Base-by-base conservation (phyloP, 2,888 invertebrate genomes). In the Cremastinae sp. region DNA sequence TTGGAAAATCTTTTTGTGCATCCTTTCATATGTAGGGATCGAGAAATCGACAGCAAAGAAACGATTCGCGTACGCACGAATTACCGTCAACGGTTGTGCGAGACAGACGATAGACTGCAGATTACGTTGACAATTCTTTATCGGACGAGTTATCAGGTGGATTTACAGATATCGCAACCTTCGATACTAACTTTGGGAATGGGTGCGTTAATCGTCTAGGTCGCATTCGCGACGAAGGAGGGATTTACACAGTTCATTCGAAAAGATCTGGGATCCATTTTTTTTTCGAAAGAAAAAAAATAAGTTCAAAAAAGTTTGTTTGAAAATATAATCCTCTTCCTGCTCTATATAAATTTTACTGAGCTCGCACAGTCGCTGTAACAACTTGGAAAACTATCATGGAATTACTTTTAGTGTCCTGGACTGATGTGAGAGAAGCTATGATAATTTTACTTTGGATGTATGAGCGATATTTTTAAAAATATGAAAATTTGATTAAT, bases 21-120 rank as follows among this genome's bases (percentile, higher is more conserved):
- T 76, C 45, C 49, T 28, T 49, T 7, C 36, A 61, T 28, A 51
- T 14, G 20, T 28, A 28, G 9, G n/a, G 0, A 20, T n/a, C 7
- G 49, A 34, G 34, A n/a, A 45, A 36, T 16, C 0, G 7, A 45
- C 22, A 36, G 9, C 34, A 7, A 16, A 9, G 7, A 47, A 49
- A 12, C 7, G n/a, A 12, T 0, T 22, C 20, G 14, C n/a, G n/a
- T 9, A 20, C 9, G n/a, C 2, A 12, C 12, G 0, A 3, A 41
- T 20, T 0, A 56, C 38, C n/a, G 3, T 5, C 51, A 28, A 54
- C 36, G 43, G 41, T 61, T 22, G 9, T 22, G 53, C 41, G 36
- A 68, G 54, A 49, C 64, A 53, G 68, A 59, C 47, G 28, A 66
- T 43, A 47, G 61, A 79, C 79, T 45, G 59, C 9, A 65, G 78